Evolutionary conservation across 2,888 invertebrate species (phyloP).

Genomic region (Eumerus sabulonum): DNA sequence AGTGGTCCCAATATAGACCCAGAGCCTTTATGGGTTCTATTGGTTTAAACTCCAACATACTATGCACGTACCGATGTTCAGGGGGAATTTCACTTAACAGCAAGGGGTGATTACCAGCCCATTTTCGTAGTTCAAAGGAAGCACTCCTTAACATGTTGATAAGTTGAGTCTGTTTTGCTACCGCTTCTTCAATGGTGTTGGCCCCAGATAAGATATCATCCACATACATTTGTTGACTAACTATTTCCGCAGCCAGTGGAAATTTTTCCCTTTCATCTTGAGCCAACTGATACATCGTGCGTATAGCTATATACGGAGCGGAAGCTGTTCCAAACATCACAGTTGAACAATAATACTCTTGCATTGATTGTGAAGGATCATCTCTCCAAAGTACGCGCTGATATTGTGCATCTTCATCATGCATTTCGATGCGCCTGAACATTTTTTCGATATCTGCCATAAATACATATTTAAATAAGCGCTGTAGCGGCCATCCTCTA

Average conservation of each 20-base stretch:
- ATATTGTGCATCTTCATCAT: constrained; percentile 21
- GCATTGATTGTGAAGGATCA: constrained; percentile 4
- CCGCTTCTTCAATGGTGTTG: neutral
- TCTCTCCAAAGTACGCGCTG: constrained; percentile 47
- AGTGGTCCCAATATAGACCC: constrained; percentile 31
- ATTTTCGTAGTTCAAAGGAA: constrained; percentile 13
- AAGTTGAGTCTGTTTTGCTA: constrained; percentile 17
- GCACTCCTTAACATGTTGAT: neutral
- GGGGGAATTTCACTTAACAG: no score
- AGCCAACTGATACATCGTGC: neutral
- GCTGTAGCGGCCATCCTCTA: no score
- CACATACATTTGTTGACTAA: neutral
- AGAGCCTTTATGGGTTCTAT: no score
- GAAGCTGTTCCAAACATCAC: constrained; percentile 21
- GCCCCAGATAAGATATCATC: constrained; percentile 1
- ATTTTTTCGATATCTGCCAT: no score
- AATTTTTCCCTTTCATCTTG: no score
- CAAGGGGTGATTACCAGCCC: constrained; percentile 32
- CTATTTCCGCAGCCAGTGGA: neutral
- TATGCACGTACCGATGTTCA: no score
- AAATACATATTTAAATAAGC: constrained; percentile 38
- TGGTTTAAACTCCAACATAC: no score
- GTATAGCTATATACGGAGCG: neutral
- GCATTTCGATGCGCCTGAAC: constrained; percentile 41
- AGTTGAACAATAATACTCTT: constrained; percentile 27